Conservation (phyloP, 2,797 vertebrate genomes). For the Myotis vivesi region DNA sequence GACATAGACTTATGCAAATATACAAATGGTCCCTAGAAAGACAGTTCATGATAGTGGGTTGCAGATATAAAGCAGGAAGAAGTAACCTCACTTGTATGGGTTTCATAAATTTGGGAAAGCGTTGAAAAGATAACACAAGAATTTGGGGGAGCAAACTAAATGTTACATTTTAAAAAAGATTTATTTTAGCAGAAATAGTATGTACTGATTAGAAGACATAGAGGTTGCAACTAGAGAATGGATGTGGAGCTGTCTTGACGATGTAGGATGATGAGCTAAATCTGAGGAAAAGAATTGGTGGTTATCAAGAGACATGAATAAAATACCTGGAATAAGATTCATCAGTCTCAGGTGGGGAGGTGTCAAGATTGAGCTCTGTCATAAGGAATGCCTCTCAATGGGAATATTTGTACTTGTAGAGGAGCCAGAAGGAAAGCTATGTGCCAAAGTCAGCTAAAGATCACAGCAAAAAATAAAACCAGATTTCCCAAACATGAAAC, state of each 20-base stretch:
- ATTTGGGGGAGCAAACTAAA: neutral
- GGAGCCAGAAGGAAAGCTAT: neutral
- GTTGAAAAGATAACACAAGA: neutral
- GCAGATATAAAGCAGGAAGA: neutral
- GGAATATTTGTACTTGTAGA: neutral
- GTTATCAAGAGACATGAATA: conserved; percentile 34
- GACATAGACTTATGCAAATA: neutral
- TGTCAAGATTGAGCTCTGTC: neutral
- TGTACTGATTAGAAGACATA: neutral
- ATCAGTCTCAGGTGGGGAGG: neutral
- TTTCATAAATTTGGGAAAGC: neutral
- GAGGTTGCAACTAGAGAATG: conserved; percentile 13
- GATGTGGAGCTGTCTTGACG: conserved; percentile 7
- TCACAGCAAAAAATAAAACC: conserved; percentile 36
- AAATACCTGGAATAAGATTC: neutral
- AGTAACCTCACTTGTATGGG: neutral
- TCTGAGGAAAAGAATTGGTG: neutral
- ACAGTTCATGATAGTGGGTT: neutral
- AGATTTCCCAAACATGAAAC: neutral
- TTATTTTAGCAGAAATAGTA: neutral
- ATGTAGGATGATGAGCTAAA: neutral
- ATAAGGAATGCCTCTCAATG: neutral
- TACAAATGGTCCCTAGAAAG: neutral
- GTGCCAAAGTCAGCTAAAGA: neutral
- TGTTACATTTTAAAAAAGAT: neutral